Evolutionary conservation across 2,888 invertebrate species (phyloP).

Genomic region (Halocaridina rubra): DNA sequence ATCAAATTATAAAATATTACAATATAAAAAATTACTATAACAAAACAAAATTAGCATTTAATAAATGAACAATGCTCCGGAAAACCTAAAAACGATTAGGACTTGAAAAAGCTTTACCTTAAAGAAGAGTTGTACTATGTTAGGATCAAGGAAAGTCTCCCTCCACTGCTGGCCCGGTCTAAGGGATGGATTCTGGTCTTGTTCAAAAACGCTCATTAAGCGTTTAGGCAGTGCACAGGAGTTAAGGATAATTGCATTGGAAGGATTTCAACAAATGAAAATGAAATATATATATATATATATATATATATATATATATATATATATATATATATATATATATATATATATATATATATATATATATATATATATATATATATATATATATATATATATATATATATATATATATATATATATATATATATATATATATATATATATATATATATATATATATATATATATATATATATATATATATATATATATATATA

Average conservation of each 20-base stretch:
- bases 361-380: slow-evolving; percentile 15
- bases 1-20: too few relatives aligned
- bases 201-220: slow-evolving; percentile 76
- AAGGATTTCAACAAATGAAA: too few relatives aligned
- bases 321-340: slow-evolving; percentile 1
- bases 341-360: slow-evolving; percentile 13
- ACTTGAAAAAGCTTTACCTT: too few relatives aligned
- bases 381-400: slow-evolving; percentile 2
- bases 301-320: not conserved
- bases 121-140: slow-evolving; percentile 82
- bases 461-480: slow-evolving; percentile 1
- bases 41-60: too few relatives aligned
- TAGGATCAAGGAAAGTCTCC: slow-evolving; percentile 81
- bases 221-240: slow-evolving; percentile 74
- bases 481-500: slow-evolving; percentile 9
- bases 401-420: not conserved
- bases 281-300: slow-evolving; percentile 3
- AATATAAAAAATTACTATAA: too few relatives aligned
- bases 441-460: not conserved
- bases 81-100: too few relatives aligned
- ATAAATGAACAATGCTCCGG: too few relatives aligned
- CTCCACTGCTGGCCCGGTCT: slow-evolving; percentile 78
- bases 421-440: not conserved
- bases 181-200: slow-evolving; percentile 75
- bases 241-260: slow-evolving; percentile 49